Evolutionary conservation across 2,113 vertebrate species (phyloP), one percentile per base, ranked within the genome.

Genomic region (Sitta europaea): DNA sequence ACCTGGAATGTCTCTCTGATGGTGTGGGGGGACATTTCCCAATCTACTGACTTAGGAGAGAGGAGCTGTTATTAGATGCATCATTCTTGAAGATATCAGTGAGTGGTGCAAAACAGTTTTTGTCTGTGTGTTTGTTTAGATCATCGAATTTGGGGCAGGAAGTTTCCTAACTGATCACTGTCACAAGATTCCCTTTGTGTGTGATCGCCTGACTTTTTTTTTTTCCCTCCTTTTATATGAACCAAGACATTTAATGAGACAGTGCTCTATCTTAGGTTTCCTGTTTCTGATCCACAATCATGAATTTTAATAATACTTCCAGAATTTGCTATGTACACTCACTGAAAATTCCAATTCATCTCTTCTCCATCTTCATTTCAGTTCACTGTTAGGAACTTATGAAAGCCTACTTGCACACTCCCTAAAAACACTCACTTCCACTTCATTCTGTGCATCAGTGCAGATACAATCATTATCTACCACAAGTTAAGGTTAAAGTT

Each of bases 401-500:
- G 45, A 75, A 85, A 80, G 42, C 31, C 38, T 48, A 9, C 40
- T 66, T 88, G 28, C 40, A 42, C 74, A 55, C 5, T 63, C 48
- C n/a, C 40, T 58, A 70, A 61, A 43, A 65, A 38, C 76, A 73
- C 73, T 82, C 70, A 58, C 36, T 82, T 91, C 31, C 9, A 18
- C 48, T 90, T 75, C 43, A n/a, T 89, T 75, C 61, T 67, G 36
- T 67, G 11, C 71, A 11, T 70, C 53, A 29, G 6, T 31, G 36
- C 12, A 45, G 73, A 53, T 78, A 62, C 1, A 72, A 77, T 90
- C 33, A 51, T 70, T 40, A 61, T 55, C 50, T 81, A 55, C 23
- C 27, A 65, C 54, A 86, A 50, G 35, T 70, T 83, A 66, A 83
- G 76, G 83, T 91, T 92, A 77, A 83, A 86, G 59, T 75, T 86